Percentiles rank a stretch among this genome's conserved stretches.
Conservation (phyloP, 92 coral and sea anemone species). For the Epizoanthus illoricatus region DNA sequence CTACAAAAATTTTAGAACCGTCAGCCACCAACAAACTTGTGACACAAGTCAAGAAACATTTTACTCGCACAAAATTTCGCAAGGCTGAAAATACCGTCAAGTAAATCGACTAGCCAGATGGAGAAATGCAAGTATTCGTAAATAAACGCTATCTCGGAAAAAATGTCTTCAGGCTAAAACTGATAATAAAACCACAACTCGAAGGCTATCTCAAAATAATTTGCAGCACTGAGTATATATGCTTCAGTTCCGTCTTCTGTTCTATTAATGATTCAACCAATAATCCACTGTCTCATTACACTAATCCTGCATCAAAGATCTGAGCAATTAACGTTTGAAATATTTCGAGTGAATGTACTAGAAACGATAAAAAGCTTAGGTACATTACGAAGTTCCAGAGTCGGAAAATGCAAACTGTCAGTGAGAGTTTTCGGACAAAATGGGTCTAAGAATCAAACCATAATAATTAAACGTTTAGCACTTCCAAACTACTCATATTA, state of each 20-base stretch:
- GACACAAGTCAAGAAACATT: neutral
- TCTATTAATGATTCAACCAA: no score
- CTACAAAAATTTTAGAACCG: neutral
- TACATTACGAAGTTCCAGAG: neutral
- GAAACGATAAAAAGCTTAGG: constrained; percentile 4
- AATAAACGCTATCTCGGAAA: neutral
- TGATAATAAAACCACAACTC: neutral
- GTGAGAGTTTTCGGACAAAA: neutral
- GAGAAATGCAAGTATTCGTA: neutral
- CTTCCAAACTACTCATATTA: neutral
- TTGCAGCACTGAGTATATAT: neutral
- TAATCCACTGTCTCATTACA: neutral
- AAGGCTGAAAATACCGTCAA: neutral
- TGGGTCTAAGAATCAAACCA: neutral
- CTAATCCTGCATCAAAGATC: constrained; percentile 6
- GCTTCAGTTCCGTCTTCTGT: neutral
- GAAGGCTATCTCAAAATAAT: neutral
- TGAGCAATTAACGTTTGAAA: constrained; percentile 22
- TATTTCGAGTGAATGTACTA: neutral
- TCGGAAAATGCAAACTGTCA: constrained; percentile 11
- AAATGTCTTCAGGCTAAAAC: constrained; percentile 14
- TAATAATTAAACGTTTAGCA: constrained; percentile 1
- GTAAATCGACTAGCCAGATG: neutral
- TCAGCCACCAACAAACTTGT: neutral
- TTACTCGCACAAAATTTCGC: neutral